phyloP scores from a whole-genome alignment of 1,140 invertebrate genomes.

The Centruroides sculpturatus region DNA sequence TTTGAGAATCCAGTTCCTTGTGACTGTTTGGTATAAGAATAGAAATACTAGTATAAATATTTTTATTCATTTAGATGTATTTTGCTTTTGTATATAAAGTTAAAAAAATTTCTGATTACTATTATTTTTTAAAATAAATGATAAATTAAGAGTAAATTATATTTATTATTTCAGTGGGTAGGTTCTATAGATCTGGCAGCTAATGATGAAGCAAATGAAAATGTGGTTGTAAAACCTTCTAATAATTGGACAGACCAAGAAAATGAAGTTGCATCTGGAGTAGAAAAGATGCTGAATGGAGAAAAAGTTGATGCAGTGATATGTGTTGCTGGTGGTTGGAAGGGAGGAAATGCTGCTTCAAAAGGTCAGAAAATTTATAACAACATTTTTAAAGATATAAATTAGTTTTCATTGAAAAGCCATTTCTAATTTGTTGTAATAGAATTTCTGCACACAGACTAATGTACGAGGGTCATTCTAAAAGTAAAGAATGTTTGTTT shows the following conservation, averaged over 20 bases:
- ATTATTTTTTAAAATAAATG: neutral
- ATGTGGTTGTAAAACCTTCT: constrained; percentile 62
- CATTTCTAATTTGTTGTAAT: too few species aligned
- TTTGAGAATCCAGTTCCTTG: too few species aligned
- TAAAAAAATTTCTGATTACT: neutral
- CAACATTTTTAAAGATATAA: too few species aligned
- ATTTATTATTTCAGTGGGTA: constrained; percentile 56
- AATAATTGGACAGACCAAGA: constrained; percentile 62
- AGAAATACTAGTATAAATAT: too few species aligned
- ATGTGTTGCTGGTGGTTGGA: constrained; percentile 98
- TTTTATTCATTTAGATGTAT: neutral
- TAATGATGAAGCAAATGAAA: constrained; percentile 81
- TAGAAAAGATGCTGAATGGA: constrained; percentile 32
- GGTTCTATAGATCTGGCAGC: constrained; percentile 75
- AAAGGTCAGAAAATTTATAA: constrained; percentile 34
- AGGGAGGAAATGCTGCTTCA: constrained; percentile 58
- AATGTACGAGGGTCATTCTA: too few species aligned
- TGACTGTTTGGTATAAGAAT: too few species aligned
- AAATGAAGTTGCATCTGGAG: constrained; percentile 14
- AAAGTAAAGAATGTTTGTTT: too few species aligned
- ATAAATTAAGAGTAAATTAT: too few species aligned
- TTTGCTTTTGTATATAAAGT: neutral
- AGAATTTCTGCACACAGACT: too few species aligned
- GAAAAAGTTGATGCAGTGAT: constrained; percentile 89
- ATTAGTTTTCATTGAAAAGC: too few species aligned